Base-by-base conservation (phyloP, 1,140 invertebrate species). In the Lethrus apterus region DNA sequence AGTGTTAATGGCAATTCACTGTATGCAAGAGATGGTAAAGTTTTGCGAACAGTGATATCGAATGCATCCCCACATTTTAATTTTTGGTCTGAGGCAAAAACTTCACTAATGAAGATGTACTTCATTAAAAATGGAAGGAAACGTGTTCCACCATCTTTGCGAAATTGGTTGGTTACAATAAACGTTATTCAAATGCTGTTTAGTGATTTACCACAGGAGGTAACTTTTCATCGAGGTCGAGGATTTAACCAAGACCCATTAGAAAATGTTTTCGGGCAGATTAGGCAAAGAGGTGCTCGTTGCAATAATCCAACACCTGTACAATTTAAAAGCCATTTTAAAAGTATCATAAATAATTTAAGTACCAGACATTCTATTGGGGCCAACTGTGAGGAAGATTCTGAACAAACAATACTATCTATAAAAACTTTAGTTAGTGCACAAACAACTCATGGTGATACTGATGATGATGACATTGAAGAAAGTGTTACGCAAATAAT, bases 211-310 rank as follows among this genome's bases (percentile, higher is more conserved):
- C 18, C 9, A 4, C 18, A 33, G 8, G 43, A 38, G 24, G n/a
- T 53, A 11, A 24, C 26, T 17, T 41, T 48, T 43, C 11, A 24
- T 19, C 36, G 31, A 15, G 15, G 41, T 1, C 15, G 48, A 26
- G 29, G 24, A 4, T 15, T 56, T 24, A 56, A 56, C 19, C 54
- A 56, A 46, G 48, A 56, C 44, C 41, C 51, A 29, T 26, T 56
- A 9, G 54, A 54, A 32, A 56, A 50, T 41, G 50, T 53, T 38
- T 56, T 56, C 43, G 38, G 51, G 4, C 42, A 46, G 7, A 48
- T 50, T 29, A 24, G 54, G 7, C 35, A 38, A 31, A 44, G 38
- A 23, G 54, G 51, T 3, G 30, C 21, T 4, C 40, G 48, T 34
- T 47, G 40, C 36, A 40, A 34, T 3, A 53, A 56, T 34, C 54